These are phyloP conservation scores for Ectemnius continuus DNA, from an alignment of 2,888 invertebrate species.

Conservation along the genomic window DNA sequence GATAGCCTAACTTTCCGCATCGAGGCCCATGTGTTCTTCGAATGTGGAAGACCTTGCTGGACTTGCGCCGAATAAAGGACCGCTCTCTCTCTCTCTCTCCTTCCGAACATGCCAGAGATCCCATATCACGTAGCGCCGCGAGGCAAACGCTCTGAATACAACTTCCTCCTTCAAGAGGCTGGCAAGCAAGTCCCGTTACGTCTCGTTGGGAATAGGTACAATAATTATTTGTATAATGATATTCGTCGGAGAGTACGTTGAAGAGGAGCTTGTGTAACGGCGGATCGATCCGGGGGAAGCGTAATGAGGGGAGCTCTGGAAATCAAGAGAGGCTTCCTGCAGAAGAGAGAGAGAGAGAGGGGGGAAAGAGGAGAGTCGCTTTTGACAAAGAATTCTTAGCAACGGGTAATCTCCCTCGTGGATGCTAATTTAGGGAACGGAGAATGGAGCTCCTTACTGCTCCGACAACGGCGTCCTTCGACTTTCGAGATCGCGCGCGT, in stretches of 20 bases:
- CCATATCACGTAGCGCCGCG: no score
- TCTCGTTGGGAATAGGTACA: background rate
- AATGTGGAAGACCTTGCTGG: background rate
- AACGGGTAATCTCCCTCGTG: slow-evolving; percentile 40
- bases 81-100: no score
- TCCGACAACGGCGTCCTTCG: slow-evolving; percentile 14
- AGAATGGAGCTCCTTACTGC: slow-evolving; percentile 6
- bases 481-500: background rate
- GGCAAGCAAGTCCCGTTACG: background rate
- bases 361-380: background rate
- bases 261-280: slow-evolving; percentile 25
- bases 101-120: no score
- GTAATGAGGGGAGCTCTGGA: slow-evolving; percentile 39
- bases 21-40: background rate
- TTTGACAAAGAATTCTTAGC: slow-evolving; percentile 48
- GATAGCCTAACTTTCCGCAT: slow-evolving; percentile 27
- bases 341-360: slow-evolving; percentile 1
- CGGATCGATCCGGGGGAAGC: slow-evolving; percentile 32
- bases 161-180: background rate
- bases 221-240: background rate
- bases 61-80: no score
- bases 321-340: slow-evolving; percentile 32
- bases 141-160: no score
- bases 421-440: slow-evolving; percentile 42
- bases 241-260: slow-evolving; percentile 13